Evolutionary conservation across 2,888 invertebrate species (phyloP).

Genomic region (Ischnura elegans): DNA sequence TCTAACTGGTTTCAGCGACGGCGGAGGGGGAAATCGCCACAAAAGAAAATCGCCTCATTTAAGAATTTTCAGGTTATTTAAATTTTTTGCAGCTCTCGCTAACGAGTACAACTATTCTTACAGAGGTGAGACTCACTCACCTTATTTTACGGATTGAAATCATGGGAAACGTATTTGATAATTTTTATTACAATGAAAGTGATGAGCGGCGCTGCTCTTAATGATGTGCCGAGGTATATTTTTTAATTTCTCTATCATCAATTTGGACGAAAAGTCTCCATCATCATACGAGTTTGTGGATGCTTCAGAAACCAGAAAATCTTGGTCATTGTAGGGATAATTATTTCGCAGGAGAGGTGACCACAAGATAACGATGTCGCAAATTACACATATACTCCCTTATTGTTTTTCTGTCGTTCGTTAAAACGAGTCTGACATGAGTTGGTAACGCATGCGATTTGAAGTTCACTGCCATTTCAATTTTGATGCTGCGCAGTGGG

Average conservation of each 20-base stretch:
- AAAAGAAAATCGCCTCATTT: slow-evolving; percentile 46
- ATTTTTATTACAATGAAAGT: background rate
- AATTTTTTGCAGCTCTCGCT: background rate
- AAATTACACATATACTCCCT: background rate
- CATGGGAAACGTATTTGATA: background rate
- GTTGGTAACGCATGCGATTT: no score
- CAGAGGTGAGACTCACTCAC: background rate
- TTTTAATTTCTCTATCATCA: background rate
- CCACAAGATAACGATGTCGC: background rate
- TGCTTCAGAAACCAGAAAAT: background rate
- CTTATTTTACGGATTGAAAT: background rate
- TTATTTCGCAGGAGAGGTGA: background rate
- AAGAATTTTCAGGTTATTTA: slow-evolving; percentile 43
- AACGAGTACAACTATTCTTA: slow-evolving; percentile 29
- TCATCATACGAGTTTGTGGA: background rate
- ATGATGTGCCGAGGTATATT: background rate
- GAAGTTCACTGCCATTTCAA: no score
- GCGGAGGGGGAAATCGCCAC: background rate
- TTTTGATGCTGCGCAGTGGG: background rate
- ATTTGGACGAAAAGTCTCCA: background rate
- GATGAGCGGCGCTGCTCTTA: background rate
- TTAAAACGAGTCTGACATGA: background rate
- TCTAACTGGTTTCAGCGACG: background rate
- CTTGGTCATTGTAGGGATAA: background rate
- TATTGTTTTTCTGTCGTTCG: background rate